These are phyloP conservation scores for Lasius platythorax DNA, from an alignment of 2,888 invertebrate genomes.

Conservation along the genomic window DNA sequence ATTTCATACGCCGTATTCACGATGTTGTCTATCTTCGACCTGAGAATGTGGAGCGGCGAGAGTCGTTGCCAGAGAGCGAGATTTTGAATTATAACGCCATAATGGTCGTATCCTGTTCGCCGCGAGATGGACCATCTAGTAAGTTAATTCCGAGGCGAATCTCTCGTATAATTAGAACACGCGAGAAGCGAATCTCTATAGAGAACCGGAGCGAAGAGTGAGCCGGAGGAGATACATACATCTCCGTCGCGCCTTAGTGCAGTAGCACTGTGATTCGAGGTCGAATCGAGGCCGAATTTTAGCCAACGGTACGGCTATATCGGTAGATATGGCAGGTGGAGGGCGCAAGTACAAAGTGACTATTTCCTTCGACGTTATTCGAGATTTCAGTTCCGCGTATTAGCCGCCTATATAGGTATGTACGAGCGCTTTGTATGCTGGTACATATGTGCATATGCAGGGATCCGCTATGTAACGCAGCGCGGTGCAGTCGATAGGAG, in stretches of 20 bases:
- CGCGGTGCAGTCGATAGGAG: not conserved
- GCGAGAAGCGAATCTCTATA: not conserved
- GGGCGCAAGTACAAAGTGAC: slow-evolving; percentile 27
- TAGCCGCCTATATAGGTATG: not conserved
- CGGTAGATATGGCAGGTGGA: slow-evolving; percentile 14
- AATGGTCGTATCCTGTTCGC: slow-evolving; percentile 32
- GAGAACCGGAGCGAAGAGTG: not conserved
- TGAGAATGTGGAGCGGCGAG: not conserved
- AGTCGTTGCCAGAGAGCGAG: slow-evolving; percentile 1
- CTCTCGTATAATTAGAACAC: slow-evolving; percentile 61
- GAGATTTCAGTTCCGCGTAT: slow-evolving; percentile 40
- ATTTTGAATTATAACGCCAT: slow-evolving; percentile 39
- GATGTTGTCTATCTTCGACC: slow-evolving; percentile 14
- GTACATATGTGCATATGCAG: slow-evolving; percentile 13
- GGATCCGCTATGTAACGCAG: slow-evolving; percentile 3
- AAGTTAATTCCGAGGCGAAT: slow-evolving; percentile 60
- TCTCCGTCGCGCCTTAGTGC: slow-evolving; percentile 11
- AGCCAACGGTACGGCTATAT: not conserved
- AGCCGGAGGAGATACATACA: not conserved
- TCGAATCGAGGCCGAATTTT: slow-evolving; percentile 19
- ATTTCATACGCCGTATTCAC: slow-evolving; percentile 20
- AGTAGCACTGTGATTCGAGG: not conserved
- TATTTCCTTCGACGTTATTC: slow-evolving; percentile 55
- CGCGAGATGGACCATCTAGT: slow-evolving; percentile 35
- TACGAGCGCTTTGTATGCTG: not conserved